A percentile compares a stretch with the other conserved stretches of the same genome.
These are phyloP conservation scores for Tiliacea citrago DNA, from an alignment of 2,888 invertebrate genomes.

Conservation along the genomic window DNA sequence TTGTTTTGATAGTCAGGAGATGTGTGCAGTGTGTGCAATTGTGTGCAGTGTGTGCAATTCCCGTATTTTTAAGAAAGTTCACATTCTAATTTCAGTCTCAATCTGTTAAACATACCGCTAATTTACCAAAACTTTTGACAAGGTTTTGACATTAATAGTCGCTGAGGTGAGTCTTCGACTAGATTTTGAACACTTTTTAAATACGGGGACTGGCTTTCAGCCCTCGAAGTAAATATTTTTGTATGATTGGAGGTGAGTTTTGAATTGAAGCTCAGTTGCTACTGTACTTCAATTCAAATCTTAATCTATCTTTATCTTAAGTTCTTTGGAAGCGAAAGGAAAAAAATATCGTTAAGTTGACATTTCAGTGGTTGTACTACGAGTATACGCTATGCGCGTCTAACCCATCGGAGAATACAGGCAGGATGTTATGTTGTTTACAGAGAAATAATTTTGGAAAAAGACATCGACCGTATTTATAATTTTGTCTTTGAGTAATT, in stretches of 20 bases:
- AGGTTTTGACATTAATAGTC: background rate
- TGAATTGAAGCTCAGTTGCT: background rate
- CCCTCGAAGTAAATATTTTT: background rate
- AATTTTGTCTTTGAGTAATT: background rate
- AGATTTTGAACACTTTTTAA: background rate
- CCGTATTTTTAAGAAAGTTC: background rate
- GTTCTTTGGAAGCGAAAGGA: background rate
- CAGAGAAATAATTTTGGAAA: background rate
- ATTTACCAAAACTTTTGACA: background rate
- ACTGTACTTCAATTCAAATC: too few species aligned
- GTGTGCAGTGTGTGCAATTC: too few species aligned
- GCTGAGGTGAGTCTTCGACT: background rate
- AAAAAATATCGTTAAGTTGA: background rate
- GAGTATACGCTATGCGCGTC: background rate
- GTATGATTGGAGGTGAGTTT: background rate
- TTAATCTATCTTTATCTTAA: too few species aligned
- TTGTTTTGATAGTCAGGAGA: slow-evolving; percentile 6
- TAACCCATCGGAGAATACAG: background rate
- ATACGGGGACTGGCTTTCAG: too few species aligned
- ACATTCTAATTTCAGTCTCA: background rate
- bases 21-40: too few species aligned
- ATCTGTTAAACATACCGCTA: background rate
- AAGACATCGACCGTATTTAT: background rate
- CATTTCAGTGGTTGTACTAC: background rate
- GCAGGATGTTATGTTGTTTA: background rate